Base-by-base conservation (phyloP, 2,113 vertebrate genomes). In the Hemichromis elongatus region DNA sequence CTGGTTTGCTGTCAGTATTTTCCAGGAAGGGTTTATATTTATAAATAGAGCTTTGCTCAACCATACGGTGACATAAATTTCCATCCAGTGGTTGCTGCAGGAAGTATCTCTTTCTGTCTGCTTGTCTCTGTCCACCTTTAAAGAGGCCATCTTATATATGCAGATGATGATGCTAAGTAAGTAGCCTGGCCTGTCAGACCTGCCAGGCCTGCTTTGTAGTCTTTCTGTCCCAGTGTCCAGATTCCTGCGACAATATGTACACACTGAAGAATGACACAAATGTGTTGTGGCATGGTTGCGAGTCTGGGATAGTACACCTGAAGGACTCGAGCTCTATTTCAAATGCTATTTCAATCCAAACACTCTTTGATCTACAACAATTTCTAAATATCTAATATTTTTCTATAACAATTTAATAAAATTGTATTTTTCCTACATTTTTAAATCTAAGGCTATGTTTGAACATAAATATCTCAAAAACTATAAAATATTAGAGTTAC, bases 171-270 rank as follows among this genome's bases (percentile, higher is more conserved):
- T 26, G 13, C 66, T 73, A n/a, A n/a, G 14, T 63, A 80, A 82
- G 88, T 56, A 28, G 86, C 4, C 35, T 40, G n/a, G 86, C 95
- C 79, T 53, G 93, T 73, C 35, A 2, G 70, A 87, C 95, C 85
- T 79, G 95, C 79, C 50, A 3, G 70, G 87, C 93, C 84, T 78
- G 95, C 83, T 90, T 1, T 35, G 7, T 53, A 12, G 53, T 81
- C 45, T 83, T n/a, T 37, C n/a, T 33, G 68, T 26, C 24, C 9
- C n/a, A 1, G 1, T 42, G 35, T 21, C 70, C 28, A 66, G 82
- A 95, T 94, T 94, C 91, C 79, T 88, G 37, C 0, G 2, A 77
- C 63, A 11, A 86, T 56, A 85, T 50, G 2, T 47, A 3, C 13
- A 47, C 47, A 10, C 70, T 7, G 9, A 89, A 40, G 61, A 88